These are phyloP conservation scores for Bombylius major DNA, from an alignment of 2,888 invertebrate species.

Conservation along the genomic window DNA sequence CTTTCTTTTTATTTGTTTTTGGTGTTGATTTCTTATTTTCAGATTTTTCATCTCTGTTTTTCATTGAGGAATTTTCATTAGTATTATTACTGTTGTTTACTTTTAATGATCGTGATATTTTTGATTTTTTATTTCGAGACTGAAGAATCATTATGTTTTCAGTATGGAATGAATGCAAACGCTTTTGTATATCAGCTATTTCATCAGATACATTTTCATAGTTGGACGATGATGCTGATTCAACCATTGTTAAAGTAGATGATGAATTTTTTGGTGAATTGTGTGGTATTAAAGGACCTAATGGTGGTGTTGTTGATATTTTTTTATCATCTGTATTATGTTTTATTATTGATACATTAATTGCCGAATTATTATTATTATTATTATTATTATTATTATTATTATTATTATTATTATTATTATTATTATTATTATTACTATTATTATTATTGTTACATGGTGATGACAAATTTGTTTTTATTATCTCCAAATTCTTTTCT, in stretches of 20 bases:
- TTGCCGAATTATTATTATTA: too few relatives aligned
- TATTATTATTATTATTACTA: too few relatives aligned
- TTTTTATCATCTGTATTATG: too few relatives aligned
- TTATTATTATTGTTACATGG: too few relatives aligned
- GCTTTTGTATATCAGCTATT: conserved; percentile 49
- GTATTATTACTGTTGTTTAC: neutral
- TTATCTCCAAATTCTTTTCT: neutral
- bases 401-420: too few relatives aligned
- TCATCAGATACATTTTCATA: conserved; percentile 35
- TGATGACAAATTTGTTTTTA: too few relatives aligned
- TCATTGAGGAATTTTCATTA: neutral
- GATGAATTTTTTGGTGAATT: too few relatives aligned
- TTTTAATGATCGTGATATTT: conserved; percentile 25
- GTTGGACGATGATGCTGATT: neutral
- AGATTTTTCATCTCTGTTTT: neutral
- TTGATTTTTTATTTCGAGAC: conserved; percentile 44
- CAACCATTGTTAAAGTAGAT: neutral
- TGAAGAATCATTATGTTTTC: conserved; percentile 48
- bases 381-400: too few relatives aligned
- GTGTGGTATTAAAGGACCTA: too few relatives aligned
- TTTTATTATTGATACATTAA: too few relatives aligned
- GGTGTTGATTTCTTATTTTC: neutral
- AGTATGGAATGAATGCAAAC: conserved; percentile 49
- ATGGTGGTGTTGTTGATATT: too few relatives aligned
- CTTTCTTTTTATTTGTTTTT: conserved; percentile 30